phyloP scores from a whole-genome alignment of 53 echinoderm and acorn worm genomes.

The Paracentrotus lividus region DNA sequence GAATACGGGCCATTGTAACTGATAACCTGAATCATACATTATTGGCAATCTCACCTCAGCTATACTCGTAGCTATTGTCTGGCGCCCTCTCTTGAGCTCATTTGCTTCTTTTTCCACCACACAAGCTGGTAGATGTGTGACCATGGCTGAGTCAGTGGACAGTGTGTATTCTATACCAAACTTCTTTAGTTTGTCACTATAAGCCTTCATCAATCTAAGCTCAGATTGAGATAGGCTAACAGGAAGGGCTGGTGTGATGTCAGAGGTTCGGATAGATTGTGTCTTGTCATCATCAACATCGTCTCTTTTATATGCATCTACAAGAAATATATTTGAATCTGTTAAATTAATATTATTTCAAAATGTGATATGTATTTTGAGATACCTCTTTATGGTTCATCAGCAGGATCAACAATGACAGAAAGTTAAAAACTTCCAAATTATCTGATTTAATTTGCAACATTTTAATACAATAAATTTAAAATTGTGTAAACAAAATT shows the following conservation, averaged over 20 bases:
- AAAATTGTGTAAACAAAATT: no score
- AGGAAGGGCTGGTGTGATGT: constrained; percentile 78
- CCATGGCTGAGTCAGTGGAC: constrained; percentile 58
- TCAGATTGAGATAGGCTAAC: constrained; percentile 74
- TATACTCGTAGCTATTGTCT: constrained; percentile 81
- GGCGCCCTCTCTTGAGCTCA: constrained; percentile 85
- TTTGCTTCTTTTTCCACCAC: constrained; percentile 93
- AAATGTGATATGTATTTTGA: neutral
- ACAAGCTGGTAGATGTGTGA: constrained; percentile 88
- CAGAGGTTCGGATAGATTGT: constrained; percentile 75
- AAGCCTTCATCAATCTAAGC: constrained; percentile 80
- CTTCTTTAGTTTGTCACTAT: constrained; percentile 72
- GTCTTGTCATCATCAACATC: neutral
- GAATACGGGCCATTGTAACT: neutral
- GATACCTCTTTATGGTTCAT: neutral
- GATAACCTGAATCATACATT: neutral
- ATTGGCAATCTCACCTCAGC: constrained; percentile 79
- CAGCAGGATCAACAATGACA: neutral
- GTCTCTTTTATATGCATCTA: neutral
- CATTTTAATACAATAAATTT: neutral
- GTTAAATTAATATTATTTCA: neutral
- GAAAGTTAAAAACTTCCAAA: neutral
- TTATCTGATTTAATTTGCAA: neutral
- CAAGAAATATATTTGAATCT: neutral
- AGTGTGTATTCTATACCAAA: constrained; percentile 74